Evolutionary conservation across 1,140 invertebrate species (phyloP), one percentile per base, ranked within the genome.

Genomic region (Pantala flavescens): DNA sequence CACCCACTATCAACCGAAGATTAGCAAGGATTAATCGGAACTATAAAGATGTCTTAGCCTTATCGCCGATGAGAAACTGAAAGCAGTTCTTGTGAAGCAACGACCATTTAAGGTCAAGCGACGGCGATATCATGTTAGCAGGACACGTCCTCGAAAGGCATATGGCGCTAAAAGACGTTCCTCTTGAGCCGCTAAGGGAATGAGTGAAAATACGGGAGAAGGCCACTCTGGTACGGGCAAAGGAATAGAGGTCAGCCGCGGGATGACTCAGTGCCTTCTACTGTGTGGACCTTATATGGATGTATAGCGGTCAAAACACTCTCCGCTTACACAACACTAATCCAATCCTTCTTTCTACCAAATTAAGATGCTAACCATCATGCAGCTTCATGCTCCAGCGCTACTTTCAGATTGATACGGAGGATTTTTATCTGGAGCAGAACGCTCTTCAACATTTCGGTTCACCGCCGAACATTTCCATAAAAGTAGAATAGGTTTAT

Each of bases 271-370:
- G 49, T 19, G n/a, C n/a, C 49, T 63, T 21, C 49, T 21, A 63
- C 49, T 63, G n/a, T n/a, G n/a, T 63, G 49, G 49, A 19, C 49
- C 49, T 63, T 63, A 19, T 63, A 63, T 63, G 49, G 49, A 63
- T 63, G 49, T 63, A 63, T 19, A 63, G 49, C 49, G 49, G 49
- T 63, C 49, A 63, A 63, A 63, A 63, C 49, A 63, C n/a, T 63
- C 49, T 3, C 49, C n/a, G 49, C 14, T 63, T 63, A 63, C 49
- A 63, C 49, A 63, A 63, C n/a, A 63, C 49, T 36, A 63, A 19
- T 21, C n/a, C 49, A 63, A 63, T 63, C 49, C 16, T 19, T 21
- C 49, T 63, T 63, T 63, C 49, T 63, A 63, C 49, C 49, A 63
- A 63, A 19, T 63, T 63, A 36, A 36, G 28, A 36, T 36, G 28